These are phyloP conservation scores for Platycercus adscitus DNA, from an alignment of 2,113 vertebrate species.

Conservation along the genomic window DNA sequence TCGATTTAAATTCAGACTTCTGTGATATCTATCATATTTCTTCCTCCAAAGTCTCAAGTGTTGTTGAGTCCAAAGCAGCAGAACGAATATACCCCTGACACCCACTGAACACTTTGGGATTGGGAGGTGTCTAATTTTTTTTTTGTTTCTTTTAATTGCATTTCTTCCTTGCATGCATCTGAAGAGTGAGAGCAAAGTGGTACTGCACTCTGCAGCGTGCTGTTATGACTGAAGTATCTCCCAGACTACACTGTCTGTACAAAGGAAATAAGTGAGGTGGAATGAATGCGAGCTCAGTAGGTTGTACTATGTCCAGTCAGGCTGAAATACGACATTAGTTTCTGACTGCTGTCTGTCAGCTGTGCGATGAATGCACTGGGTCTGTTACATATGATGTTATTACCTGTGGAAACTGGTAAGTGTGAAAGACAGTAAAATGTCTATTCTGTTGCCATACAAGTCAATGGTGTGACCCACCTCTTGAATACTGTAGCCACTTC, in stretches of 20 bases:
- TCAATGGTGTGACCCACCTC: neutral
- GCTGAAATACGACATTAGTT: neutral
- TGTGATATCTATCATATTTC: neutral
- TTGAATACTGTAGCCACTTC: neutral
- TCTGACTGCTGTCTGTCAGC: neutral
- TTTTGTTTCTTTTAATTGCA: neutral
- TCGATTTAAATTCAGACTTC: neutral
- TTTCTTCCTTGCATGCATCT: neutral
- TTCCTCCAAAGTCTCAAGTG: neutral
- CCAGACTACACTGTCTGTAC: neutral
- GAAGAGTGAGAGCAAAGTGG: neutral
- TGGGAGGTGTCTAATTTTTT: neutral
- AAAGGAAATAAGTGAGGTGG: neutral
- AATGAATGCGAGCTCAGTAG: neutral
- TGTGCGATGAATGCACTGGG: neutral
- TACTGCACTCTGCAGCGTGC: neutral
- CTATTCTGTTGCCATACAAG: neutral
- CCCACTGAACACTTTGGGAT: neutral
- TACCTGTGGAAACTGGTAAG: neutral
- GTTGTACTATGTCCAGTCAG: neutral
- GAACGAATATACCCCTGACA: neutral
- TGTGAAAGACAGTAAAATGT: neutral
- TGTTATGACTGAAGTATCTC: neutral
- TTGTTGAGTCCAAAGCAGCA: neutral
- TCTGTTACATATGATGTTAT: neutral